Evolutionary conservation across 2,797 vertebrate species (phyloP).

Genomic region (Ctenopoma multispine): DNA sequence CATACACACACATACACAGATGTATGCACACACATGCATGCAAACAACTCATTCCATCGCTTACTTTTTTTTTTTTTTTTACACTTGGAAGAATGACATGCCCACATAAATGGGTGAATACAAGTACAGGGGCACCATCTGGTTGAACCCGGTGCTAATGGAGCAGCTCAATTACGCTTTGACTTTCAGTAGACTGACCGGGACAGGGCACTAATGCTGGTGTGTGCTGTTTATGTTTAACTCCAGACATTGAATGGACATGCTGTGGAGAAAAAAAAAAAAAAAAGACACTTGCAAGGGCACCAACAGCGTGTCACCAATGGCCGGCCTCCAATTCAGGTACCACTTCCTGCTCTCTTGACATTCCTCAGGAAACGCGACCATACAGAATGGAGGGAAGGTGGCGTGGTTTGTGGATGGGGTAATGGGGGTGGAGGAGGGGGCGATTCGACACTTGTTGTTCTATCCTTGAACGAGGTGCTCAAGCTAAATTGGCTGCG

Average conservation of each 20-base stretch:
- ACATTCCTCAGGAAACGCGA: slow-evolving; percentile 31
- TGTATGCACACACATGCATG: background rate
- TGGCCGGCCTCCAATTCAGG: slow-evolving; percentile 2
- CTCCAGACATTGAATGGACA: slow-evolving; percentile 38
- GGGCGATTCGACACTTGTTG: slow-evolving; percentile 56
- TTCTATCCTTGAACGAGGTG: slow-evolving; percentile 82
- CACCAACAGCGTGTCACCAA: background rate
- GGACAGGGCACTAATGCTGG: slow-evolving; percentile 56
- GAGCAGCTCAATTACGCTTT: slow-evolving; percentile 80
- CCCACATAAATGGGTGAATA: slow-evolving; percentile 65
- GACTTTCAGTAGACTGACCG: slow-evolving; percentile 78
- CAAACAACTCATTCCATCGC: slow-evolving; percentile 44
- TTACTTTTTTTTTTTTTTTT: slow-evolving; percentile 10
- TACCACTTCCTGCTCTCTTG: slow-evolving; percentile 49
- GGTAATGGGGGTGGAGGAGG: background rate
- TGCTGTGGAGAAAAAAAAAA: slow-evolving; percentile 17
- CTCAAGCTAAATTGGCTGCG: slow-evolving; percentile 79
- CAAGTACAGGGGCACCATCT: slow-evolving; percentile 77
- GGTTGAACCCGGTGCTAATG: slow-evolving; percentile 80
- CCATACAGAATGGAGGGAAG: slow-evolving; percentile 40
- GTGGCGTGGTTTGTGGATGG: background rate
- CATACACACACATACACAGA: background rate
- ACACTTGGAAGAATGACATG: slow-evolving; percentile 72
- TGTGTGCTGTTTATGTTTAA: slow-evolving; percentile 54
- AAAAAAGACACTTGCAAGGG: background rate